phyloP scores from a whole-genome alignment of 2,888 invertebrate species.

The Rotaria macrura region DNA sequence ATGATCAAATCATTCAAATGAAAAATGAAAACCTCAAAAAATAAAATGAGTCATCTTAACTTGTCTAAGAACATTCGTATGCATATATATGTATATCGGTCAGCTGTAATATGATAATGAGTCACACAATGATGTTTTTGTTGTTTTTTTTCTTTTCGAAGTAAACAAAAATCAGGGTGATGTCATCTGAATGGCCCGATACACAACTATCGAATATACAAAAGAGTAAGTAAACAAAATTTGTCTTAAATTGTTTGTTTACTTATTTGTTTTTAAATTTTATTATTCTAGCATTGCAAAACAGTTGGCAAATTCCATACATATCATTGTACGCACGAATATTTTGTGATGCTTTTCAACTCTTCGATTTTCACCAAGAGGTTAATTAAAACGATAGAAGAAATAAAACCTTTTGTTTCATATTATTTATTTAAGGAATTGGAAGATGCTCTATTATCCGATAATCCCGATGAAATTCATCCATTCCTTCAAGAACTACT shows the following conservation, averaged over 20 bases:
- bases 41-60: background rate
- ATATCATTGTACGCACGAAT: background rate
- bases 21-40: background rate
- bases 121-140: background rate
- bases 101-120: constrained; percentile 5
- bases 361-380: constrained; percentile 15
- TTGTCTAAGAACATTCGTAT: background rate
- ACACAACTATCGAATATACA: background rate
- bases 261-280: background rate
- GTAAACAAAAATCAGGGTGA: background rate
- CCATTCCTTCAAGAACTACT: constrained; percentile 17
- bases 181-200: constrained; percentile 14
- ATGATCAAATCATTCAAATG: background rate
- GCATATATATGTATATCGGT: too few relatives aligned
- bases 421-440: background rate
- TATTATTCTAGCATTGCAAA: background rate
- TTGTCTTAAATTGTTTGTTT: background rate
- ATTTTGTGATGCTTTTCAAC: constrained; percentile 8
- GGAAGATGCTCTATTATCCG: constrained; percentile 15
- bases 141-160: background rate
- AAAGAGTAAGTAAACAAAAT: background rate
- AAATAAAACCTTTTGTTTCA: background rate
- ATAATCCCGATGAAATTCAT: constrained; percentile 18
- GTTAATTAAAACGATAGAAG: background rate
- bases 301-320: constrained; percentile 5